Percentiles rank a stretch among this genome's conserved stretches.
These are phyloP conservation scores for Cerceris rybyensis DNA, from an alignment of 2,888 invertebrate genomes.

Conservation along the genomic window DNA sequence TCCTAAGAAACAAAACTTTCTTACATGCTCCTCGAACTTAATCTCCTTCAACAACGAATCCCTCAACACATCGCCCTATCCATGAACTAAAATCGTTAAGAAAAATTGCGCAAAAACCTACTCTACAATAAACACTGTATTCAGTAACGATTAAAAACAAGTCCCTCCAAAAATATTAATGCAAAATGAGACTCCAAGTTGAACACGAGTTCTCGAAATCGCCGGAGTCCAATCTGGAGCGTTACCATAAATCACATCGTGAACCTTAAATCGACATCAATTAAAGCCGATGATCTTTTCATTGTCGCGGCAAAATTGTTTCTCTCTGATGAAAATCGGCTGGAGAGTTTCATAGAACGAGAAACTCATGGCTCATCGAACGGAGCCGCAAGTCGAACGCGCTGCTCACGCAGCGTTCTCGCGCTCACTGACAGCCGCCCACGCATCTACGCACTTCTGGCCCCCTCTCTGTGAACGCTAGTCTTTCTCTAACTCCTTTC, in stretches of 20 bases:
- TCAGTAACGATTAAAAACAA: too few relatives aligned
- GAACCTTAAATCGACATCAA: background rate
- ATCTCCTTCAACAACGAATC: too few relatives aligned
- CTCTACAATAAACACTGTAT: too few relatives aligned
- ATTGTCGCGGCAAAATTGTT: background rate
- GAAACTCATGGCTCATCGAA: conserved; percentile 23
- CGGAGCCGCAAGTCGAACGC: conserved; percentile 53
- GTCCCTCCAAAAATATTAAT: too few relatives aligned
- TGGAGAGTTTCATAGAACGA: conserved; percentile 6
- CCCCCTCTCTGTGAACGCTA: conserved; percentile 17
- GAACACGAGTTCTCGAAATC: background rate
- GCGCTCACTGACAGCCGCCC: conserved; percentile 72
- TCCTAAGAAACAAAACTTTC: background rate
- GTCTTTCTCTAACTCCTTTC: background rate
- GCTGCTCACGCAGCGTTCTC: conserved; percentile 66
- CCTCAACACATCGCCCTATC: too few relatives aligned
- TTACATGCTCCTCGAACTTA: too few relatives aligned
- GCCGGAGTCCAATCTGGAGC: background rate
- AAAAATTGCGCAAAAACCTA: too few relatives aligned
- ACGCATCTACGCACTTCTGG: conserved; percentile 65
- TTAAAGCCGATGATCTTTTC: background rate
- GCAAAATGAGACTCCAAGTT: too few relatives aligned
- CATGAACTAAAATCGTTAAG: too few relatives aligned
- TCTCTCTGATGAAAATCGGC: background rate
- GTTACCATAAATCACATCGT: background rate